phyloP scores from a whole-genome alignment of 2,888 invertebrate species.

The Griposia aprilina region DNA sequence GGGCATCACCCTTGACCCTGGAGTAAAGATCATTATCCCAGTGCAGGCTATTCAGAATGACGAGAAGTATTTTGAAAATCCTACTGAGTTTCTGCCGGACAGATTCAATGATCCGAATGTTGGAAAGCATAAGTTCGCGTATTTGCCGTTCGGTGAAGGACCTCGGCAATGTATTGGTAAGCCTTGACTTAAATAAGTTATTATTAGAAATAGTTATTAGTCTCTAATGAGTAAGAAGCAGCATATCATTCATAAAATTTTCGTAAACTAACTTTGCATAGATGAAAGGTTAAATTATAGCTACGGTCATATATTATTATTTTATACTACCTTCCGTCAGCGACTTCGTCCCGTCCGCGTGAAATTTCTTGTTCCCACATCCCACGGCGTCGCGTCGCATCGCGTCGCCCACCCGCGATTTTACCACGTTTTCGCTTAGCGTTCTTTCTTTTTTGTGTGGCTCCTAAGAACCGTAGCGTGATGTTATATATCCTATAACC shows the following conservation, averaged over 20 bases:
- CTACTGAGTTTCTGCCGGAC: constrained; percentile 75
- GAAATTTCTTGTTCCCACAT: background rate
- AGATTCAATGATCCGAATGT: constrained; percentile 71
- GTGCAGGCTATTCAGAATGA: constrained; percentile 80
- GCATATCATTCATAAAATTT: background rate
- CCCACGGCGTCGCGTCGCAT: background rate
- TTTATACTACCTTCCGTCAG: background rate
- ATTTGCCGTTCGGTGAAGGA: constrained; percentile 81
- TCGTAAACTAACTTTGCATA: background rate
- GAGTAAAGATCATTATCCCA: constrained; percentile 79
- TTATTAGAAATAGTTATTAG: constrained; percentile 10
- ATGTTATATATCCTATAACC: background rate
- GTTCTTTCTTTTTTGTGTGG: too few relatives aligned
- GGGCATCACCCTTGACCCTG: constrained; percentile 78
- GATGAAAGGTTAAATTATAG: background rate
- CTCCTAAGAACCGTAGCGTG: too few relatives aligned
- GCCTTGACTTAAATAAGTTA: constrained; percentile 23
- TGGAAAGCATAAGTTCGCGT: constrained; percentile 70
- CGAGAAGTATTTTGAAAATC: constrained; percentile 78
- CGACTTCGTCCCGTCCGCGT: background rate
- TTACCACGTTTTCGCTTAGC: too few relatives aligned
- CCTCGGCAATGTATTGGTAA: constrained; percentile 81
- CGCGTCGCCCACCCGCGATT: background rate
- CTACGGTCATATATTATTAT: background rate
- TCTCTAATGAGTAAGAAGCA: background rate